Percentiles rank a stretch among this genome's conserved stretches.
These are phyloP conservation scores for Cyclura pinguis DNA, from an alignment of 2,797 vertebrate genomes.

Conservation along the genomic window DNA sequence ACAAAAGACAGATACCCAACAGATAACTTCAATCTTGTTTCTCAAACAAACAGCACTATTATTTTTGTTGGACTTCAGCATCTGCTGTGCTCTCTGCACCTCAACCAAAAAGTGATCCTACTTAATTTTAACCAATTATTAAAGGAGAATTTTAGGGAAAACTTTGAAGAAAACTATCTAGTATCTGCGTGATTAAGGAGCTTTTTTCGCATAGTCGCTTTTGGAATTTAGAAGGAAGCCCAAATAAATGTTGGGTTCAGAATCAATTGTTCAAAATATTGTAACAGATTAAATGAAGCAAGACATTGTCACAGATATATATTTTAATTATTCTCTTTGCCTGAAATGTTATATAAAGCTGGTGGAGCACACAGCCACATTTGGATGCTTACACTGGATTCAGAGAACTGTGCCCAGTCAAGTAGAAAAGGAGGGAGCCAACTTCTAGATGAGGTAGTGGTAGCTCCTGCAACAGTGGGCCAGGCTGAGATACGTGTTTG, in stretches of 20 bases:
- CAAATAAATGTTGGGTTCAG: neutral
- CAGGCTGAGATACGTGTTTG: no score
- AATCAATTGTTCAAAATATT: neutral
- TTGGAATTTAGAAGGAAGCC: no score
- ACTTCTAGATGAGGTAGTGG: no score
- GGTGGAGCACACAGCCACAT: no score
- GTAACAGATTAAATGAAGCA: neutral
- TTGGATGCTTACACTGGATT: no score
- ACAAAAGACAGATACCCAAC: neutral
- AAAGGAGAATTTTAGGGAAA: neutral
- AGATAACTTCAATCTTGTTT: neutral
- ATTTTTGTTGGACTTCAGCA: neutral
- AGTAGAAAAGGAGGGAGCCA: no score
- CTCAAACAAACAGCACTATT: neutral
- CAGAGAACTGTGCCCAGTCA: no score
- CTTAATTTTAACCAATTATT: neutral
- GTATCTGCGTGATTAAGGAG: neutral
- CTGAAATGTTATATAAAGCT: no score
- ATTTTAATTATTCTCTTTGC: slow-evolving; percentile 39
- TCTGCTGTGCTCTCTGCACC: no score
- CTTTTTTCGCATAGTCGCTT: neutral
- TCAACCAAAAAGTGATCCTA: neutral
- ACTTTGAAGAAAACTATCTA: neutral
- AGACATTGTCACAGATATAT: neutral
- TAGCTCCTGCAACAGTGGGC: no score